Evolutionary conservation across 2,888 invertebrate species (phyloP), one percentile per base, ranked within the genome.

Genomic region (Epistrophella euchroma): DNA sequence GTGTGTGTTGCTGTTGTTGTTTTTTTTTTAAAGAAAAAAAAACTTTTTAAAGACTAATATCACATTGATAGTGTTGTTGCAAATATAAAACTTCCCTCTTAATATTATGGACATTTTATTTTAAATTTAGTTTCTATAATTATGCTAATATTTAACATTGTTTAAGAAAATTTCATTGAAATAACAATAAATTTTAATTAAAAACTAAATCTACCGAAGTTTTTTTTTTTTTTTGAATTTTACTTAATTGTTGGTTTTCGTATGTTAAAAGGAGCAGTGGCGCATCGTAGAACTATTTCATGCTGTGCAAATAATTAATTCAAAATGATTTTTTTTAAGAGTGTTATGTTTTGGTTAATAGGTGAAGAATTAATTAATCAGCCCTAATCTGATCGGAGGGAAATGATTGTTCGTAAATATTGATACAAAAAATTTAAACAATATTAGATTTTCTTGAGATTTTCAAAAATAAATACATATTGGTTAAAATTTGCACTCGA

Each of bases 51-150:
- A 62, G 82, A 86, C 86, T 86, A 86, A 86, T 78, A 86, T 86
- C 82, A 86, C 86, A 74, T 82, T 86, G 81, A 81, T 77, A 86
- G 82, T 78, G 82, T 82, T 82, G 58, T 71, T 77, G 77, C 74
- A 74, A 66, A 17, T 76, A 58, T 28, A 40, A 35, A 58, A 35
- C n/a, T 58, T 62, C 19, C 52, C 50, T 1, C 50, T 52, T 0
- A 0, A 35, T 55, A 50, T n/a, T 2, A 60, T 37, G 45, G 47
- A 68, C 45, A 19, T 70, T 70, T 70, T 55, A 47, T 22, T 22
- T 32, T 52, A 55, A 47, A 68, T 52, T 52, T 55, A 52, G 32
- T 77, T 28, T 45, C 2, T 28, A 60, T 40, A 58, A 70, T 28
- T 70, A 47, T 60, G 40, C 74, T 84, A 75, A 83, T 84, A 47